A percentile compares a stretch with the other conserved stretches of the same genome.
Conservation (phyloP, 2,888 invertebrate genomes). For the Lycaena phlaeas region DNA sequence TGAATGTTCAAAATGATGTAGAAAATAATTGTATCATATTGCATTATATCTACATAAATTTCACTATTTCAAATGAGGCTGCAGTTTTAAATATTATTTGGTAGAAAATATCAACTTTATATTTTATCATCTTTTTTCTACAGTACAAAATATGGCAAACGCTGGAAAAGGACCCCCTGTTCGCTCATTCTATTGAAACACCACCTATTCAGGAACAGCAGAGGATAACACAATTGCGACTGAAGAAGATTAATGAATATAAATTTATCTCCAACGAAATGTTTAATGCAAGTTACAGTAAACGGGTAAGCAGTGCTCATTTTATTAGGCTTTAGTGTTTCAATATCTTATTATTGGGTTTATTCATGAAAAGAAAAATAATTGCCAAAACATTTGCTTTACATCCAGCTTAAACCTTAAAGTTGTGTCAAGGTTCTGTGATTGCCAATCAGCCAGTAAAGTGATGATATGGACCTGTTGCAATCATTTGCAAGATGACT, state of each 20-base stretch:
- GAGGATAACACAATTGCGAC: slow-evolving; percentile 77
- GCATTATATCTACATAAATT: too few relatives aligned
- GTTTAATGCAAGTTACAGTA: slow-evolving; percentile 74
- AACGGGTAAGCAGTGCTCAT: slow-evolving; percentile 60
- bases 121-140: neutral
- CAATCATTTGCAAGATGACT: too few relatives aligned
- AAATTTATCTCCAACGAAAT: slow-evolving; percentile 77
- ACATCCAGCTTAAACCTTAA: neutral
- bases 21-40: too few relatives aligned
- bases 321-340: neutral
- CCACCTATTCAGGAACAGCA: slow-evolving; percentile 82
- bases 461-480: too few relatives aligned
- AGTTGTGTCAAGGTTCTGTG: too few relatives aligned
- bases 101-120: too few relatives aligned
- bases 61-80: too few relatives aligned
- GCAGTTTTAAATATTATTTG: too few relatives aligned
- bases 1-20: too few relatives aligned
- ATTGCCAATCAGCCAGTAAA: too few relatives aligned
- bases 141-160: slow-evolving; percentile 86
- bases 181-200: slow-evolving; percentile 75
- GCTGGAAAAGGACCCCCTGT: slow-evolving; percentile 85
- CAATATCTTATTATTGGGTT: neutral
- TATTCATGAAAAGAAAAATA: neutral
- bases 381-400: neutral
- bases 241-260: slow-evolving; percentile 78